Conservation (phyloP, 53 echinoderm and acorn worm genomes). For the Paracentrotus lividus region DNA sequence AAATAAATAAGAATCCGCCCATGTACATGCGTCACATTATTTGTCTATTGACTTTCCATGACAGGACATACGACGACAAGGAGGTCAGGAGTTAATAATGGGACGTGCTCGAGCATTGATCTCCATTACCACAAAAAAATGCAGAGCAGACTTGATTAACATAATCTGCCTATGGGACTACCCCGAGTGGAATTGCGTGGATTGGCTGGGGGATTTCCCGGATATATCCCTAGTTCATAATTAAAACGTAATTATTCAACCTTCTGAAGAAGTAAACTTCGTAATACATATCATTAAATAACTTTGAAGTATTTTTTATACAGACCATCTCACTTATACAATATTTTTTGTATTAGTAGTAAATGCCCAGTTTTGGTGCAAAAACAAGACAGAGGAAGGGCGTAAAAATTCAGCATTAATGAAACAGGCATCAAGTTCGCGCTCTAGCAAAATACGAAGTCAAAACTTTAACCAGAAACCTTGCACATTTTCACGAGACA, state of each 20-base stretch:
- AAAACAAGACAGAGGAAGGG: not conserved
- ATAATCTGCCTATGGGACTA: slow-evolving; percentile 92
- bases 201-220: slow-evolving; percentile 62
- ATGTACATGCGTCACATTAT: not conserved
- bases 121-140: slow-evolving; percentile 71
- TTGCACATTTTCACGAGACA: not conserved
- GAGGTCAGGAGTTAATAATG: slow-evolving; percentile 75
- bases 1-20: not conserved
- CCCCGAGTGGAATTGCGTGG: slow-evolving; percentile 88
- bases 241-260: not conserved
- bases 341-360: not conserved
- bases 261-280: not conserved
- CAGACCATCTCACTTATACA: not conserved
- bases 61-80: not conserved
- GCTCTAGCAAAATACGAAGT: slow-evolving; percentile 49
- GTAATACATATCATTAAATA: not conserved
- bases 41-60: slow-evolving; percentile 14
- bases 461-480: slow-evolving; percentile 45
- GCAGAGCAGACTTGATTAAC: slow-evolving; percentile 90
- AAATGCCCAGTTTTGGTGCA: not conserved
- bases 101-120: slow-evolving; percentile 85
- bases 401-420: not conserved
- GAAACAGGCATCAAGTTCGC: slow-evolving; percentile 55
- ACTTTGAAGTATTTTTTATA: not conserved
- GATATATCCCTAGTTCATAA: slow-evolving; percentile 15